phyloP scores from a whole-genome alignment of 2,888 invertebrate genomes.

The Cheiracanthium punctorium region DNA sequence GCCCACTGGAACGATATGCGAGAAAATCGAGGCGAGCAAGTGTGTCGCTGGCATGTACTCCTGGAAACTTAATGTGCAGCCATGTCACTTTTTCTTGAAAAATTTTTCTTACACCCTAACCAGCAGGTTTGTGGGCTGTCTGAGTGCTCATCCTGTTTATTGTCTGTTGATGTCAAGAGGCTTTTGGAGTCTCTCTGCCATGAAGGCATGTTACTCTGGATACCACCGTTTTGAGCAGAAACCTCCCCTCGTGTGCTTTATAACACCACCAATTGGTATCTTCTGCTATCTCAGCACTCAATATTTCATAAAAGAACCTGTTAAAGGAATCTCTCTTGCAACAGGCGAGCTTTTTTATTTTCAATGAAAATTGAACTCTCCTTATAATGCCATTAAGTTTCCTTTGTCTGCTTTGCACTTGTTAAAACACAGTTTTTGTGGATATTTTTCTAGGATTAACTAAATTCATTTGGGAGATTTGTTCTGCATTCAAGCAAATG shows the following conservation, averaged over 20 bases:
- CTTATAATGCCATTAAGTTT: slow-evolving; percentile 48
- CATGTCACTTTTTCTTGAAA: slow-evolving; percentile 22
- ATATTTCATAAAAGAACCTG: slow-evolving; percentile 30
- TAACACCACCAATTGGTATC: slow-evolving; percentile 45
- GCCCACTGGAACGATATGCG: slow-evolving; percentile 96
- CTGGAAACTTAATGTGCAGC: slow-evolving; percentile 79
- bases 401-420: slow-evolving; percentile 45
- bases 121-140: slow-evolving; percentile 55
- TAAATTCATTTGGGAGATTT: too few relatives aligned
- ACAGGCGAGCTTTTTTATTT: slow-evolving; percentile 19
- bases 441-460: not conserved
- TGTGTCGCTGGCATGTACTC: slow-evolving; percentile 95
- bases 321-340: not conserved
- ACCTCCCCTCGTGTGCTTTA: slow-evolving; percentile 60
- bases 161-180: slow-evolving; percentile 63
- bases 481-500: not conserved
- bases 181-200: slow-evolving; percentile 54
- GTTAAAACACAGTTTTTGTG: slow-evolving; percentile 23
- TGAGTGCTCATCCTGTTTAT: slow-evolving; percentile 48
- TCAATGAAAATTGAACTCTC: not conserved
- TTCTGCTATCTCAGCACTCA: slow-evolving; percentile 59
- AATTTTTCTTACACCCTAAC: slow-evolving; percentile 52
- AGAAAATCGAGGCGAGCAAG: slow-evolving; percentile 88
- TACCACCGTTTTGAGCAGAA: slow-evolving; percentile 60
- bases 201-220: slow-evolving; percentile 56